Evolutionary conservation across 2,113 vertebrate species (phyloP).

Genomic region (Chinchilla lanigera): DNA sequence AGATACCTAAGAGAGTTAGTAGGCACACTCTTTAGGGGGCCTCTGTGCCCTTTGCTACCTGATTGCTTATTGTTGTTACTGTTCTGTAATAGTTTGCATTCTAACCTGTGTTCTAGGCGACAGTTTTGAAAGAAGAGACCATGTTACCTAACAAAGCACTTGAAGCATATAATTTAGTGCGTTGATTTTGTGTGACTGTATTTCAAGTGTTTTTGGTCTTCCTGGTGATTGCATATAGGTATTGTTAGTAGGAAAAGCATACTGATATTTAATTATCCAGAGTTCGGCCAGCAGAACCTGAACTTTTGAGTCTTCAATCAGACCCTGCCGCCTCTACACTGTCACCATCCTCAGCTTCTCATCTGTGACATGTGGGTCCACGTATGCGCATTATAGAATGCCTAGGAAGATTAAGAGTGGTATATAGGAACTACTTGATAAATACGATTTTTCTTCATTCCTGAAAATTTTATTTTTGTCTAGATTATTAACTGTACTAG

Average conservation of each 20-base stretch:
- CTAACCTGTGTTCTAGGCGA: neutral
- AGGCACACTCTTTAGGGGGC: neutral
- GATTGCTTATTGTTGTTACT: neutral
- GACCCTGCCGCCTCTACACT: neutral
- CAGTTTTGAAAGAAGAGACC: neutral
- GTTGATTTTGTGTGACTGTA: neutral
- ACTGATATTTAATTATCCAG: neutral
- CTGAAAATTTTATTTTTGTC: neutral
- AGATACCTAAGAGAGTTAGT: neutral
- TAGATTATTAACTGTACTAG: neutral
- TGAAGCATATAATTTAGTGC: neutral
- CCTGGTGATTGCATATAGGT: neutral
- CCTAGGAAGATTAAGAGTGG: neutral
- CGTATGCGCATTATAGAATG: neutral
- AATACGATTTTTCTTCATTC: slow-evolving; percentile 6
- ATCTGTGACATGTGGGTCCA: neutral
- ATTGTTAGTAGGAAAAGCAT: neutral
- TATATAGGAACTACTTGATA: neutral
- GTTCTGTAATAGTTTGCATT: neutral
- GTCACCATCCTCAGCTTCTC: neutral
- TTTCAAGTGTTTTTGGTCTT: slow-evolving; percentile 22
- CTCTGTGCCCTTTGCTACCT: neutral
- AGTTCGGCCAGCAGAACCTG: neutral
- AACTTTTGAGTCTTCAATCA: neutral
- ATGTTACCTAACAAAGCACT: neutral